These are phyloP conservation scores for Drosophila koepferae DNA, from an alignment of 2,888 invertebrate species.

Conservation along the genomic window DNA sequence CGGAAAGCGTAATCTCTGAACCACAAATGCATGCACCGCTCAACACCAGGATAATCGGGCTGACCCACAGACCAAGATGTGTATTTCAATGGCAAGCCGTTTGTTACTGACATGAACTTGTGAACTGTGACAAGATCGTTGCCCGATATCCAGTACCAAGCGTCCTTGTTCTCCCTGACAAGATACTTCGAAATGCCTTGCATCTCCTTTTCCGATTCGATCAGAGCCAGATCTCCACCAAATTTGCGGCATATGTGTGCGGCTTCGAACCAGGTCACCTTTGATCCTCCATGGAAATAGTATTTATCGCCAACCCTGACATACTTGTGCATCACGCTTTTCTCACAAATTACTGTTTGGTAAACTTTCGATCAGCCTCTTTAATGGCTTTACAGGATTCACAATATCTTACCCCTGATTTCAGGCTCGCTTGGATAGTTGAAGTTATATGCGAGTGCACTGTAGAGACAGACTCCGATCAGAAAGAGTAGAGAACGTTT, in stretches of 20 bases:
- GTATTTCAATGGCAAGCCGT: constrained; percentile 28
- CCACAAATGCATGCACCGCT: constrained; percentile 50
- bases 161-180: not conserved
- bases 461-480: constrained; percentile 12
- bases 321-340: not conserved
- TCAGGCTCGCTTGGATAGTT: constrained; percentile 17
- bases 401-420: constrained; percentile 20
- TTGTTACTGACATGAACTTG: constrained; percentile 27
- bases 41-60: constrained; percentile 33
- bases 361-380: not conserved
- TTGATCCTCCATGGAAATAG: constrained; percentile 27
- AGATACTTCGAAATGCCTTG: constrained; percentile 26
- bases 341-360: constrained; percentile 28
- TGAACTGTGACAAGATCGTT: constrained; percentile 32
- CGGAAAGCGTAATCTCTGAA: constrained; percentile 11
- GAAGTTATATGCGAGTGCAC: constrained; percentile 9
- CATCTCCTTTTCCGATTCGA: constrained; percentile 43
- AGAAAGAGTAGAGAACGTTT: constrained; percentile 1
- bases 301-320: constrained; percentile 35
- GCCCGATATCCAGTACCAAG: constrained; percentile 43
- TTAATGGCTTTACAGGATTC: not conserved
- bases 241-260: constrained; percentile 39
- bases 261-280: constrained; percentile 38
- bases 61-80: constrained; percentile 38
- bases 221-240: constrained; percentile 46